Evolutionary conservation across 2,888 invertebrate species (phyloP), one percentile per base, ranked within the genome.

Genomic region (Notodonta dromedarius): DNA sequence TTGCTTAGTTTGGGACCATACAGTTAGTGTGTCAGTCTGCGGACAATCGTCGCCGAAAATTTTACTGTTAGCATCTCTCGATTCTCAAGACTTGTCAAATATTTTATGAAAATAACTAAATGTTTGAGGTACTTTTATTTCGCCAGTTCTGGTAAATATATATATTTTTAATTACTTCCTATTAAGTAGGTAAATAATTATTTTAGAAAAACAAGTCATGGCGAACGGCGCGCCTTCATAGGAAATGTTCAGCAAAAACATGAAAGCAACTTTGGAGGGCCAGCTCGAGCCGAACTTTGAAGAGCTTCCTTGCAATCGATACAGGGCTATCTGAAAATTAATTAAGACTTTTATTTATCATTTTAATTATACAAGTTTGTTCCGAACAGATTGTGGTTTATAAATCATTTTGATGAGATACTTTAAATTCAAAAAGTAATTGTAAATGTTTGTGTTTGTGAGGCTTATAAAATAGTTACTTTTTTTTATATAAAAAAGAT

Each of bases 241-340:
- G 71, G 73, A 78, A 78, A 80, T 80, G 81, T 83, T 80, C 75
- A 69, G 71, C 69, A 74, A 77, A 74, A 78, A 71, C 74, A 66
- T 71, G 76, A 74, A 75, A 71, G 71, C 69, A 84, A 85, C 78
- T 83, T 86, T 86, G 79, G 80, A 81, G 73, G 76, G 67, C 73
- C 76, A 78, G 76, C 73, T 71, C 65, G 9, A 42, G 58, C 1
- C 53, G 48, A 71, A 68, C 66, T 73, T 71, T 58, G 58, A 62
- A 61, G 64, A 63, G 68, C 61, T 74, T 59, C 16, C 59, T 58
- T 56, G 60, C 50, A 66, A 73, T 62, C 69, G 65, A 73, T 70
- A 69, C 60, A 50, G 56, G 57, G 60, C 46, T 63, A 58, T 59
- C 52, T 56, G 48, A 67, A 66, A 67, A 63, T 58, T 62, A 73